Conservation (phyloP, 2,888 invertebrate species). For the Linnaemya tessellans region DNA sequence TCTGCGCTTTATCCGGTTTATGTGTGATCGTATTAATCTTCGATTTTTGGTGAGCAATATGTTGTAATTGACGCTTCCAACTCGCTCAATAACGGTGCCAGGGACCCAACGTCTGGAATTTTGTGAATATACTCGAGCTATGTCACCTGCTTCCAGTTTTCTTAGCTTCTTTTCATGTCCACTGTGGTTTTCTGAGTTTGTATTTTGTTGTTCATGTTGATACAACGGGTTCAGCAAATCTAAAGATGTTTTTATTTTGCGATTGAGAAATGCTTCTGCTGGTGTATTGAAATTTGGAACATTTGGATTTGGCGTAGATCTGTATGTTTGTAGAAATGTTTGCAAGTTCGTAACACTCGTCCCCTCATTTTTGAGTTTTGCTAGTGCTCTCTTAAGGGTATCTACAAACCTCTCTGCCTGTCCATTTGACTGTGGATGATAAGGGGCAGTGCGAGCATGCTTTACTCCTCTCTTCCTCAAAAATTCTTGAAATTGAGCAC, state of each 20-base stretch:
- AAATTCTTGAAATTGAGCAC: too few relatives aligned
- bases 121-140: background rate
- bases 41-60: constrained; percentile 20
- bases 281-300: too few relatives aligned
- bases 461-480: too few relatives aligned
- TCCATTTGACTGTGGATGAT: too few relatives aligned
- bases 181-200: background rate
- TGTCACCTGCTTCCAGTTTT: constrained; percentile 3
- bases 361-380: too few relatives aligned
- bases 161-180: constrained; percentile 5
- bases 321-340: too few relatives aligned
- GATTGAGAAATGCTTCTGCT: too few relatives aligned
- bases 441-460: too few relatives aligned
- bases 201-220: background rate
- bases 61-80: constrained; percentile 17
- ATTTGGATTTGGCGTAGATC: too few relatives aligned
- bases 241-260: background rate
- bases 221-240: background rate
- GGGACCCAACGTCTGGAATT: background rate
- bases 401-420: too few relatives aligned
- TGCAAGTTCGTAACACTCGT: too few relatives aligned
- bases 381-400: too few relatives aligned
- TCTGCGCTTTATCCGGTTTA: constrained; percentile 8
- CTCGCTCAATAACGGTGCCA: background rate
- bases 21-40: constrained; percentile 14